These are phyloP conservation scores for Nasua narica DNA, from an alignment of 2,797 vertebrate species.

Conservation along the genomic window DNA sequence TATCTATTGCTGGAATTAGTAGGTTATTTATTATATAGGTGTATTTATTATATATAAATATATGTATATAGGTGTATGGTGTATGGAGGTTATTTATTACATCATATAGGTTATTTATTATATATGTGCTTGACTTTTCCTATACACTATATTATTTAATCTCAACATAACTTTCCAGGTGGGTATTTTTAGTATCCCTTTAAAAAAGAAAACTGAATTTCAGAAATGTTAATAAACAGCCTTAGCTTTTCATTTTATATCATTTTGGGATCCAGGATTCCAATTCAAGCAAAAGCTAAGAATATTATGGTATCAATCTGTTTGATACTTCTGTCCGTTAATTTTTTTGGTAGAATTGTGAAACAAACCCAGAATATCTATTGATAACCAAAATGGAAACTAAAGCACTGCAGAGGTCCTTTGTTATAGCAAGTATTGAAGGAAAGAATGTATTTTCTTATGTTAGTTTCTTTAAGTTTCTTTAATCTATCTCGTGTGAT, in stretches of 20 bases:
- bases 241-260: not conserved
- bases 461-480: not conserved
- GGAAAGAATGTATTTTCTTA: not conserved
- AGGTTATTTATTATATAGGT: not conserved
- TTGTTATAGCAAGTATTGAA: not conserved
- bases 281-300: not conserved
- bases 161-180: not conserved
- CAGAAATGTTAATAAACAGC: not conserved
- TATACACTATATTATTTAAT: not conserved
- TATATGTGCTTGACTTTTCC: not conserved
- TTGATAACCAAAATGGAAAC: not conserved
- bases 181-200: not conserved
- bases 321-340: not conserved
- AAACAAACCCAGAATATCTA: not conserved
- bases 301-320: not conserved
- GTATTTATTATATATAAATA: too few relatives aligned
- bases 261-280: not conserved
- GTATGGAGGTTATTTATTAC: not conserved
- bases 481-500: not conserved
- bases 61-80: too few relatives aligned
- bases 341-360: not conserved
- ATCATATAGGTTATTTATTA: not conserved
- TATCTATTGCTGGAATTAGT: not conserved
- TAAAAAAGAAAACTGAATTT: not conserved
- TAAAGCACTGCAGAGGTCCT: not conserved